phyloP scores from a whole-genome alignment of 2,888 invertebrate genomes.

The Agrotis ipsilon region DNA sequence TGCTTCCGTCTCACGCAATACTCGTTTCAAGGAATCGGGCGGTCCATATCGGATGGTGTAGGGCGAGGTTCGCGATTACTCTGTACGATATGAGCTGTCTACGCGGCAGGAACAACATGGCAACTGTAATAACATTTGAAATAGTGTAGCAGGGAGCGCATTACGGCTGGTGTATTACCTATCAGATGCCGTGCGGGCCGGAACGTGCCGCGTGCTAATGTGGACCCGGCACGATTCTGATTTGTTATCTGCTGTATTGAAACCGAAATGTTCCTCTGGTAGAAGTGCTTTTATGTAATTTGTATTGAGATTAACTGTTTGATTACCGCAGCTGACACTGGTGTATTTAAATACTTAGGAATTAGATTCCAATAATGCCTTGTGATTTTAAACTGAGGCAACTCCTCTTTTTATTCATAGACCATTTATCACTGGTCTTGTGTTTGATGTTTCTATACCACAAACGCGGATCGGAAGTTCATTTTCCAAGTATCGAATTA shows the following conservation, averaged over 20 bases:
- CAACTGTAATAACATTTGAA: conserved; percentile 83
- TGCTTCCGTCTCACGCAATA: conserved; percentile 74
- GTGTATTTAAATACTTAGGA: conserved; percentile 2
- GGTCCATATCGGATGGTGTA: conserved; percentile 69
- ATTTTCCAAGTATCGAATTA: neutral
- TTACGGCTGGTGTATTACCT: conserved; percentile 77
- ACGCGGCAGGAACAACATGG: conserved; percentile 74
- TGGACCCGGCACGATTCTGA: conserved; percentile 86
- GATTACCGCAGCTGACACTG: conserved; percentile 37
- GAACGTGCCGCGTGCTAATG: conserved; percentile 87
- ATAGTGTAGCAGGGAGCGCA: conserved; percentile 77
- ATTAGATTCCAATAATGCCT: neutral
- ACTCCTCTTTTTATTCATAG: no score
- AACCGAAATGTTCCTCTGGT: conserved; percentile 58
- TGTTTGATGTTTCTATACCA: conserved; percentile 1
- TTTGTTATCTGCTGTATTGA: conserved; percentile 81
- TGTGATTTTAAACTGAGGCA: neutral
- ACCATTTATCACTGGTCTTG: no score
- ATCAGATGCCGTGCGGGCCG: conserved; percentile 84
- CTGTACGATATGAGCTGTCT: conserved; percentile 77
- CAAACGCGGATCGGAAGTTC: neutral
- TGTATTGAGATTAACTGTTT: conserved; percentile 47
- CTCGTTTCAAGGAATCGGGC: conserved; percentile 63
- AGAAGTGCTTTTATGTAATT: conserved; percentile 59
- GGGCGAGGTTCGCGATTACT: conserved; percentile 76